Evolutionary conservation across 2,113 vertebrate species (phyloP).

Genomic region (Podarcis cretensis): DNA sequence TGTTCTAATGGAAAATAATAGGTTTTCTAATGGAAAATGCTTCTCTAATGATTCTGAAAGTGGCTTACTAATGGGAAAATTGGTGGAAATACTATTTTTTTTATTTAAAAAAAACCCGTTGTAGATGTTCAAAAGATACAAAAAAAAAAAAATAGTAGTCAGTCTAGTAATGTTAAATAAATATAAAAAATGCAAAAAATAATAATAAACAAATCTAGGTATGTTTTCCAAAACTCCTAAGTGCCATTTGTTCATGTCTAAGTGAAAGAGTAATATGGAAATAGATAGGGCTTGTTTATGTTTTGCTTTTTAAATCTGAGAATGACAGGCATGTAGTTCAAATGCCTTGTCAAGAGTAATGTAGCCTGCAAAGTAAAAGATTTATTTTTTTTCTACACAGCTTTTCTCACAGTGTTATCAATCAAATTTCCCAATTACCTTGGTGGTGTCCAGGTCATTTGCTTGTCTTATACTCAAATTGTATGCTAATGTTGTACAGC

Average conservation of each 20-base stretch:
- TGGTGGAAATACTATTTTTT: background rate
- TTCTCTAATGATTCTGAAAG: background rate
- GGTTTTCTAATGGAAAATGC: background rate
- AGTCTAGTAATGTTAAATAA: background rate
- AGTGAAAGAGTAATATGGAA: background rate
- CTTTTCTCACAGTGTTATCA: background rate
- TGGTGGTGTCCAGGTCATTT: slow-evolving; percentile 8
- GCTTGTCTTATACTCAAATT: background rate
- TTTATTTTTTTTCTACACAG: background rate
- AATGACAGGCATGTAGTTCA: background rate
- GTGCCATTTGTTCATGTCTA: background rate
- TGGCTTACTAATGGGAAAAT: background rate
- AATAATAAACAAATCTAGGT: background rate
- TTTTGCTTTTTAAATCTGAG: background rate
- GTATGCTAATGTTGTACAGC: slow-evolving; percentile 20
- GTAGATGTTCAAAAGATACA: background rate
- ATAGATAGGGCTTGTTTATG: background rate
- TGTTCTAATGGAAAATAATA: background rate
- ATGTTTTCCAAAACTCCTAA: background rate
- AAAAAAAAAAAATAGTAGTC: background rate
- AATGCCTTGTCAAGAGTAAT: background rate
- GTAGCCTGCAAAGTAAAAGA: background rate
- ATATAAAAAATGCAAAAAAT: too few species aligned
- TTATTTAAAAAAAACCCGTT: background rate
- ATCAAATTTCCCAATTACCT: background rate